phyloP scores from a whole-genome alignment of 1,140 invertebrate species.

The Mercenaria mercenaria region DNA sequence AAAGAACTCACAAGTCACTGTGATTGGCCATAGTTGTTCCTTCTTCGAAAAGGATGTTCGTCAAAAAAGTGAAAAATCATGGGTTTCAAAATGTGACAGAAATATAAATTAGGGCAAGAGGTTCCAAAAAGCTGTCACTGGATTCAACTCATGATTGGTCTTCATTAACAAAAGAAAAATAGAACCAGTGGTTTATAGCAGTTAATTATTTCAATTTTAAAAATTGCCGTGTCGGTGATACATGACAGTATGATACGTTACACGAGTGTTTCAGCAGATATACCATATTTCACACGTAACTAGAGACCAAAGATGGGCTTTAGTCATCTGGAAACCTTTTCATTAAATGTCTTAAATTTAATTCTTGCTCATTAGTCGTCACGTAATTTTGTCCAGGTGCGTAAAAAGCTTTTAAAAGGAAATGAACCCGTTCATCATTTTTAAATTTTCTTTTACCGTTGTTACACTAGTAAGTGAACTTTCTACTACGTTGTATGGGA shows the following conservation, averaged over 20 bases:
- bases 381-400: constrained; percentile 41
- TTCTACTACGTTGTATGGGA: no score
- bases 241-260: constrained; percentile 33
- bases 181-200: neutral
- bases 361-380: constrained; percentile 20
- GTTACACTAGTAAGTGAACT: neutral
- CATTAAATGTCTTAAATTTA: constrained; percentile 49
- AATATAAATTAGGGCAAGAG: neutral
- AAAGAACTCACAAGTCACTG: no score
- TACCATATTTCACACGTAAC: constrained; percentile 19
- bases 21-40: no score
- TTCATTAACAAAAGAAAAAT: neutral
- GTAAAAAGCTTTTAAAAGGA: constrained; percentile 3
- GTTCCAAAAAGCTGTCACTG: neutral
- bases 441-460: neutral
- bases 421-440: neutral
- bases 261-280: neutral
- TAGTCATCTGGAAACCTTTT: constrained; percentile 5
- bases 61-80: neutral
- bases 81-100: neutral
- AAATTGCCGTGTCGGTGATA: neutral
- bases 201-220: constrained; percentile 27
- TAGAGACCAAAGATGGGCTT: neutral
- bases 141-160: neutral
- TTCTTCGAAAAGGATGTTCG: no score